Base-by-base conservation (phyloP, 2,797 vertebrate species). In the Anguilla obscura region DNA sequence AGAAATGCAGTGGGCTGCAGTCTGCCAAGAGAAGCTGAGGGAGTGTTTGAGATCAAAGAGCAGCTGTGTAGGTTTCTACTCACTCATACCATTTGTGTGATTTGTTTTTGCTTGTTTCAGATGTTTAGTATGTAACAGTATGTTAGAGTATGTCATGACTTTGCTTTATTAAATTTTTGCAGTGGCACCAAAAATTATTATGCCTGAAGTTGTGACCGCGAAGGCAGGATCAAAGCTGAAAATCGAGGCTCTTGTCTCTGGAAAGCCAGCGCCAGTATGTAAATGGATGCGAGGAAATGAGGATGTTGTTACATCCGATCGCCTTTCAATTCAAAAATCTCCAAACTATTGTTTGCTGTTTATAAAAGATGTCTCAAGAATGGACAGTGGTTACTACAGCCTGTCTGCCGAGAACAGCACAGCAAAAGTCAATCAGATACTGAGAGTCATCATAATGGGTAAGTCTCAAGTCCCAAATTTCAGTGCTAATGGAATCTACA, bases 31-130 rank as follows among this genome's bases (percentile, higher is more conserved):
- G 98, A 99, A 94, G 93, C 97, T 0, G 97, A 98, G 89, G 98
- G 98, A 89, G 91, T 98, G 87, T 99, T 98, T 93, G 98, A 99
- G 94, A 95, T 99, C 92, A 99, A 99, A 93, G 98, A 99, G 90
- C 98, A 99, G 91, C 97, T 99, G 60, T 96, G 99, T 99, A 96
- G 97, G 98, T 97, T 89, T 33, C 90, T 50, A 85, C 71, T 85
- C 63, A 18, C 21, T 52, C 33, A 52, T 85, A 54, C 33, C 14
- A 40, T 0, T 86, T 85, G 56, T 56, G 52, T 33, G 0, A 33
- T 87, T 21, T 82, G 1, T n/a, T 82, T 82, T 50, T 80, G 76
- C 33, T n/a, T 86, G 21, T 86, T 71, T 52, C 83, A 71, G 0
- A 79, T 69, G 27, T 82, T 88, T 85, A 30, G 2, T 76, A 60